Base-by-base conservation (phyloP, 2,113 vertebrate genomes). In the Stictonetta naevosa region DNA sequence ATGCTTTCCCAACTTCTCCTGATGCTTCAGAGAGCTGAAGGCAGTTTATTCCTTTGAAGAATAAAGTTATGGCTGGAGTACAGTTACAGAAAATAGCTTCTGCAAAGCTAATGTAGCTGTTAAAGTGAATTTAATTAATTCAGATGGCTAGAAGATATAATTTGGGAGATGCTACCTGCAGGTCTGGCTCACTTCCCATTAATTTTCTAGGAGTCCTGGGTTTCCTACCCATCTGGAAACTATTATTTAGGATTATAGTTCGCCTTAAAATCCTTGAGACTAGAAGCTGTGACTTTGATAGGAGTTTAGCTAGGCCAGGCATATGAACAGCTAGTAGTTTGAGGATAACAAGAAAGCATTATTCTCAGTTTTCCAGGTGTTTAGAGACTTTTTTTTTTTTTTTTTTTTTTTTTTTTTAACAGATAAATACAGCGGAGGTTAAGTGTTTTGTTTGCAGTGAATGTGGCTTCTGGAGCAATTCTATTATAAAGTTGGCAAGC, bases 101-200 rank as follows among this genome's bases (percentile, higher is more conserved):
- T 86, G n/a, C 34, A 80, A 64, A 90, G 60, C 60, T 92, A 90
- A 86, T 78, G 25, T 60, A 72, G 42, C 53, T 93, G 74, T 71
- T 81, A 59, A 92, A 92, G 71, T 73, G 81, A 91, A 91, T 93
- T 89, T 91, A 92, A 89, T 93, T 74, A 91, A 95, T 95, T 95
- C 77, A 89, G 19, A 87, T 78, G 66, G 42, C 62, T 89, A 34
- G 74, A 89, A 92, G 58, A 93, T 91, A 88, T 31, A 71, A 95
- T 92, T 19, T 95, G 48, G 74, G 86, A 95, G 71, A 79, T 69
- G 52, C 31, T 89, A 95, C 86, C 89, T 95, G 94, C 91, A 96
- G 69, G 66, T 91, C 74, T 91, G 83, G 82, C 83, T 91, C 46
- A 82, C 62, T 91, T 93, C 4, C 34, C 86, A 79, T 87, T 85